Conservation (phyloP, 1,140 invertebrate species). For the Papilio helenus region DNA sequence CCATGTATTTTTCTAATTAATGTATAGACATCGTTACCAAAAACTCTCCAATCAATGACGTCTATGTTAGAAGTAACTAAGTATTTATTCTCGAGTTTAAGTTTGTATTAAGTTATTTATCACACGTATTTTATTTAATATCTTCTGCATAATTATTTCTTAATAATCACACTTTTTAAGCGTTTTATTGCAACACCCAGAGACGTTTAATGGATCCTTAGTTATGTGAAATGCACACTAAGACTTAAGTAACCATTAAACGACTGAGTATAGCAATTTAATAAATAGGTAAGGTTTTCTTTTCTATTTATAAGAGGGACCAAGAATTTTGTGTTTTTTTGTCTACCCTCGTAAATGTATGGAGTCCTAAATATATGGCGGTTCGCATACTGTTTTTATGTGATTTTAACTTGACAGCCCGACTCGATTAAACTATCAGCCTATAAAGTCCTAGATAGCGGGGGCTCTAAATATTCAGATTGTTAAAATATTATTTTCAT, state of each 20-base stretch:
- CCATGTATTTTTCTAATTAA: conserved; percentile 27
- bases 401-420: background rate
- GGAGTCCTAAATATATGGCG: background rate
- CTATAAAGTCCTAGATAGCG: no score
- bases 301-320: background rate
- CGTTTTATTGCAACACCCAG: no score
- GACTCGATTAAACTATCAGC: no score
- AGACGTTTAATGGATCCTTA: no score
- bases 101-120: conserved; percentile 44
- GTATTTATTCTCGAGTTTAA: conserved; percentile 71
- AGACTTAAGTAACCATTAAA: background rate
- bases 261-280: background rate
- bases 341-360: background rate
- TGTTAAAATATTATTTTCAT: no score
- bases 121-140: background rate
- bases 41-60: conserved; percentile 40
- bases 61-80: conserved; percentile 62
- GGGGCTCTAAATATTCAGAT: no score
- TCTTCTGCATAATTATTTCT: background rate
- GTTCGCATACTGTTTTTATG: background rate
- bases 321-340: background rate
- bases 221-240: no score
- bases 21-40: conserved; percentile 43
- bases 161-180: background rate
- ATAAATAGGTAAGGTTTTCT: background rate